These are phyloP conservation scores for Cepaea nemoralis DNA, from an alignment of 1,140 invertebrate genomes.

Conservation along the genomic window DNA sequence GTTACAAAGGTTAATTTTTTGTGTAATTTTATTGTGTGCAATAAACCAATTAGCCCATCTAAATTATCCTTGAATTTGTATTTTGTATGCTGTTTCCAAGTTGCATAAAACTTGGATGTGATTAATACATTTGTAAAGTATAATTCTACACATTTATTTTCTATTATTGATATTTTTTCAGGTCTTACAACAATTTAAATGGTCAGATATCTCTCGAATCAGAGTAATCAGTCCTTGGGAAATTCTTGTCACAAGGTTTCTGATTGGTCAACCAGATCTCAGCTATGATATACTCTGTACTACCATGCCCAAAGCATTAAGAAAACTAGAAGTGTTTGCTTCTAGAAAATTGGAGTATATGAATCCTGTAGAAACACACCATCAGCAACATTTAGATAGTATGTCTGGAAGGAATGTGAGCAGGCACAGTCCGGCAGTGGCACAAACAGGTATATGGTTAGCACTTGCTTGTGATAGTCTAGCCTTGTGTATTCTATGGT, in stretches of 20 bases:
- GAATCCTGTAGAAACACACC: conserved; percentile 6
- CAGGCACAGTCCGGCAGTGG: background rate
- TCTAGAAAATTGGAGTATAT: conserved; percentile 34
- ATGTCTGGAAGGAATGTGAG: background rate
- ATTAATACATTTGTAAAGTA: too few species aligned
- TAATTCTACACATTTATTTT: too few species aligned
- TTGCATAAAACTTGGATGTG: too few species aligned
- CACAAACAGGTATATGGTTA: background rate
- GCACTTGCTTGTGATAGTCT: too few species aligned
- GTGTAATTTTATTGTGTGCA: too few species aligned
- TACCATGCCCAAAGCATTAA: background rate
- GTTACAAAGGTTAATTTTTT: too few species aligned
- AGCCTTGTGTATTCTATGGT: too few species aligned
- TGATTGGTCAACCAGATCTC: conserved; percentile 35
- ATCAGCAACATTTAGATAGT: background rate
- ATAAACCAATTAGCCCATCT: too few species aligned
- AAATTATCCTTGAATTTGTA: too few species aligned
- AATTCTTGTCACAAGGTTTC: conserved; percentile 20
- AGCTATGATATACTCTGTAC: conserved; percentile 18
- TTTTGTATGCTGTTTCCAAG: too few species aligned
- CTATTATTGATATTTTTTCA: too few species aligned
- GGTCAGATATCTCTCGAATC: conserved; percentile 30
- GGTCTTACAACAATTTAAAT: conserved; percentile 31
- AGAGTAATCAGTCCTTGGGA: conserved; percentile 33
- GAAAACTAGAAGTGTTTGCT: conserved; percentile 11